Percentiles rank a stretch among this genome's conserved stretches.
Conservation (phyloP, 2,888 invertebrate species). For the Apeira syringaria region DNA sequence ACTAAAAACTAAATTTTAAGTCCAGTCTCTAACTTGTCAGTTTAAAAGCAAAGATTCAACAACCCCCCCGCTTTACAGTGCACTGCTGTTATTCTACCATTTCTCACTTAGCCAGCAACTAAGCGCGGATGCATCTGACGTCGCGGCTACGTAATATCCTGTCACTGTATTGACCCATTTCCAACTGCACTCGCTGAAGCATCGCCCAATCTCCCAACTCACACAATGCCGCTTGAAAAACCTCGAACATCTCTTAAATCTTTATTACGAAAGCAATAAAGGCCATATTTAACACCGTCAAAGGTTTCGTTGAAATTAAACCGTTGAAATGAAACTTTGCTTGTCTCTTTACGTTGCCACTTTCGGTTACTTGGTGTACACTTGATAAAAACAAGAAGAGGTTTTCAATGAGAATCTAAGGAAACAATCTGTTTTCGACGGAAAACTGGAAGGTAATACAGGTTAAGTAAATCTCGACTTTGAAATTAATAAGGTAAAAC, state of each 20-base stretch:
- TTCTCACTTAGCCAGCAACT: slow-evolving; percentile 70
- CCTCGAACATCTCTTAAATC: slow-evolving; percentile 55
- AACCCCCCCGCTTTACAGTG: background rate
- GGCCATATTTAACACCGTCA: slow-evolving; percentile 67
- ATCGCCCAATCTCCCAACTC: slow-evolving; percentile 26
- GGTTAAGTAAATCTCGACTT: slow-evolving; percentile 28
- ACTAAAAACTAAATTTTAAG: too few relatives aligned
- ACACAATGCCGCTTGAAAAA: slow-evolving; percentile 40
- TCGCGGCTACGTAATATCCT: slow-evolving; percentile 78
- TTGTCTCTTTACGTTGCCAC: slow-evolving; percentile 53
- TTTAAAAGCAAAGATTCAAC: slow-evolving; percentile 19
- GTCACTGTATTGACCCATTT: slow-evolving; percentile 65
- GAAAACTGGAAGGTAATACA: slow-evolving; percentile 5
- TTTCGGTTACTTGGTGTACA: slow-evolving; percentile 54
- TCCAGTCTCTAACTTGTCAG: slow-evolving; percentile 7
- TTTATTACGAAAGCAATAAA: slow-evolving; percentile 78
- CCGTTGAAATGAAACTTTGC: slow-evolving; percentile 66
- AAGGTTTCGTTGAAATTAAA: slow-evolving; percentile 68
- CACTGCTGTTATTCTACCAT: slow-evolving; percentile 53
- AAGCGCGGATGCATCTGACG: slow-evolving; percentile 68
- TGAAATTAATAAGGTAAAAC: slow-evolving; percentile 28
- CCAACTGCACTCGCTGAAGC: slow-evolving; percentile 42
- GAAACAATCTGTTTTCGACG: slow-evolving; percentile 20
- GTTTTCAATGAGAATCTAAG: slow-evolving; percentile 32
- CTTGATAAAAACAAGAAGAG: slow-evolving; percentile 48